Evolutionary conservation across 2,888 invertebrate species (phyloP), one percentile per base, ranked within the genome.

Genomic region (Thelaira solivaga): DNA sequence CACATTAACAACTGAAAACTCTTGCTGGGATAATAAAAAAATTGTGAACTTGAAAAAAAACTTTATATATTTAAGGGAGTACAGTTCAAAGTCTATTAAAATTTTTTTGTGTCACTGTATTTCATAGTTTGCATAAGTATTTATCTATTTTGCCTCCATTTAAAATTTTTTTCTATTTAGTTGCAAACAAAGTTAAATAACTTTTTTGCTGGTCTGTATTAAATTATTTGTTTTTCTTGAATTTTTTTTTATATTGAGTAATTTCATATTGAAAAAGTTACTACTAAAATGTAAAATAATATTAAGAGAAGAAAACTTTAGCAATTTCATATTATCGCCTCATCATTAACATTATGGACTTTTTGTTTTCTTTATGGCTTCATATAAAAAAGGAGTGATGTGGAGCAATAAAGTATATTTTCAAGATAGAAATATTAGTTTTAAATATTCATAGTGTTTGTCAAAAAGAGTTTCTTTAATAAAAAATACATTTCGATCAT

Each of bases 271-370:
- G 45, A 53, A 65, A 61, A 72, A 72, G 59, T 61, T 49, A n/a
- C 20, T 29, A 31, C 18, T 20, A 64, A 81, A 80, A 69, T 64
- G 36, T 75, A 59, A 62, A 73, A 74, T 45, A 55, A 47, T 34
- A 24, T 18, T 10, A 31, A 72, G n/a, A n/a, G n/a, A 84, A 85
- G 20, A 68, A 84, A 86, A 85, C 77, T 86, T 86, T 85, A 65
- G 83, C 83, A 83, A 84, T 85, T 84, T 82, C 82, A 82, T 83
- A 84, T 86, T 85, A 86, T 85, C 85, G 84, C 82, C 85, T 85
- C 84, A 86, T 86, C 85, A 86, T 85, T 82, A 83, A 78, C 76
- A 83, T 84, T 83, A 84, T 84, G 82, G 82, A 76, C 36, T 57
- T 68, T 47, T 57, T 45, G 2, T 24, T 39, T 26, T 26, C 6